Evolutionary conservation across 2,888 invertebrate species (phyloP), one percentile per base, ranked within the genome.

Genomic region (Gymnosoma rotundatum): DNA sequence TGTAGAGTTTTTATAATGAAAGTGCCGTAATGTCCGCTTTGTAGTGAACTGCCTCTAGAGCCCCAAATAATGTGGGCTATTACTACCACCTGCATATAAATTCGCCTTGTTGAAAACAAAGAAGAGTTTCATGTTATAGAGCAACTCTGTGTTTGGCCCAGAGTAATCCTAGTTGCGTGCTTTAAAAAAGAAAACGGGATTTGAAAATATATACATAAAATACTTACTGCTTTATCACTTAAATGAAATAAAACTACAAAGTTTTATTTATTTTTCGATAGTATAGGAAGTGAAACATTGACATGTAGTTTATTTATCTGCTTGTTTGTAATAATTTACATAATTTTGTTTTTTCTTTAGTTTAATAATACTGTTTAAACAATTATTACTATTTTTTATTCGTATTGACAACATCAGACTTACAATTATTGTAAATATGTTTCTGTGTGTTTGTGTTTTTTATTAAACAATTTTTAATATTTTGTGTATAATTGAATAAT

Each of bases 361-460:
- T 66, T 79, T 42, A 66, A 66, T 79, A 79, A 73, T 73, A 63
- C 63, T 83, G 82, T 87, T 87, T 87, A 87, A 87, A 87, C 87
- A 78, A 86, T 87, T 81, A 75, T 76, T 80, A 36, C 48, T 75
- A 78, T 86, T 86, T n/a, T 84, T 85, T 83, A 78, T 82, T 70
- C 67, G 83, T 89, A 91, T 90, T 91, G 91, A 91, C 90, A 88
- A 90, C 89, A 89, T 90, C 90, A 91, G 90, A 89, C 90, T 90
- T 90, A 89, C 89, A 90, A 90, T 90, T 90, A 90, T 74, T 76
- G 63, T 80, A 81, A 79, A 86, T 78, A 73, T 86, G 74, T 69
- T 72, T 63, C 36, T 69, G 1, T 54, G 20, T 56, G 18, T 42
- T 8, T 32, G 2, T 38, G 12, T 83, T 60, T 20, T 67, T 56